A percentile compares a stretch with the other conserved stretches of the same genome.
These are phyloP conservation scores for Drosophila santomea DNA, from an alignment of 1,140 invertebrate genomes.

Conservation along the genomic window DNA sequence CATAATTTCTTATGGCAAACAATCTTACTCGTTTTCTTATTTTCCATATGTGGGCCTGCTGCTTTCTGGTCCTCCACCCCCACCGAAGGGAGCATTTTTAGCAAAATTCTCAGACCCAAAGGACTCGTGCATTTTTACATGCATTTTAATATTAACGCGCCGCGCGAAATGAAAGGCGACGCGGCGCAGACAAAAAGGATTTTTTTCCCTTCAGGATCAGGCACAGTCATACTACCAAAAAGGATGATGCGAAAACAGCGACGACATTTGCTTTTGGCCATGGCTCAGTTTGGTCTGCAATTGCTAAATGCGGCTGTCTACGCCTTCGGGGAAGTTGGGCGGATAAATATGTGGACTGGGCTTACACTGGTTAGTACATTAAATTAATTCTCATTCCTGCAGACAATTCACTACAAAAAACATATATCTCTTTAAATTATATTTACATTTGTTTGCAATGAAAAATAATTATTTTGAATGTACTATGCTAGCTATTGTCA, in stretches of 20 bases:
- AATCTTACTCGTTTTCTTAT: slow-evolving; percentile 16
- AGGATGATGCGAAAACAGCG: slow-evolving; percentile 61
- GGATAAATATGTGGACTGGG: neutral
- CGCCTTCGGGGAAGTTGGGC: slow-evolving; percentile 32
- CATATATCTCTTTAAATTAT: too few relatives aligned
- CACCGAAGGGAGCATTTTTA: slow-evolving; percentile 14
- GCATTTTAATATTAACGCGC: slow-evolving; percentile 79
- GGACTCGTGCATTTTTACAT: slow-evolving; percentile 72
- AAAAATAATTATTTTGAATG: too few relatives aligned
- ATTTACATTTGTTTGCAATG: too few relatives aligned
- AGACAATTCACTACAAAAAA: slow-evolving; percentile 23
- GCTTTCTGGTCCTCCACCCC: too few relatives aligned
- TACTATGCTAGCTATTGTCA: too few relatives aligned
- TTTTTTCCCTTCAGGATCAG: slow-evolving; percentile 20
- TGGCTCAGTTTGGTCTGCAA: slow-evolving; percentile 63
- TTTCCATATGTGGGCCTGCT: slow-evolving; percentile 6
- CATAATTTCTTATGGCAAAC: slow-evolving; percentile 77
- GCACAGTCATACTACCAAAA: slow-evolving; percentile 43
- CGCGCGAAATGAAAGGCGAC: slow-evolving; percentile 65
- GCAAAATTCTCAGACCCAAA: slow-evolving; percentile 22
- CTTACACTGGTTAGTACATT: slow-evolving; percentile 63
- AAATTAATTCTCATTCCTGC: slow-evolving; percentile 71
- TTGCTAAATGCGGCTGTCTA: slow-evolving; percentile 65
- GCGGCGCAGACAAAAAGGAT: slow-evolving; percentile 76
- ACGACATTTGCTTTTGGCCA: slow-evolving; percentile 71